A percentile compares a stretch with the other conserved stretches of the same genome.
Conservation (phyloP, 2,888 invertebrate species). For the Macaria notata region DNA sequence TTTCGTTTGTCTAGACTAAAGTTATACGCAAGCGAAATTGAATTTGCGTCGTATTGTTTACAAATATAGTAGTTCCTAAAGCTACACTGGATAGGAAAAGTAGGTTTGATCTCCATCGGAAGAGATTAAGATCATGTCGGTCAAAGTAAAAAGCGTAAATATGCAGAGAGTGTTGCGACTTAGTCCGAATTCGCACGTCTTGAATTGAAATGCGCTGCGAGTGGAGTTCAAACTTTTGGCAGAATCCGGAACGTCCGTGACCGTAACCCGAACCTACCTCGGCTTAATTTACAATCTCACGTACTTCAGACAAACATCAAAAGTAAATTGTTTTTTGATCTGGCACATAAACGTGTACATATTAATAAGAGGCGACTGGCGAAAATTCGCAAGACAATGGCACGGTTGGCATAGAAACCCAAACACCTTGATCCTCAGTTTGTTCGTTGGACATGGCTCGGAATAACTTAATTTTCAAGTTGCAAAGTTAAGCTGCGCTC, state of each 20-base stretch:
- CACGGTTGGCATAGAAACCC: slow-evolving; percentile 57
- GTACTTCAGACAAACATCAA: slow-evolving; percentile 67
- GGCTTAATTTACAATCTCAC: slow-evolving; percentile 62
- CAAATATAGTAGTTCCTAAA: too few species aligned
- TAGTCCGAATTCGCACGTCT: slow-evolving; percentile 48
- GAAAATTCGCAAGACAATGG: slow-evolving; percentile 60
- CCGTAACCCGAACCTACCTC: slow-evolving; percentile 56
- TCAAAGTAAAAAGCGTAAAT: slow-evolving; percentile 44
- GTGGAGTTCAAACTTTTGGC: slow-evolving; percentile 55
- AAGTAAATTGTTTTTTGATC: slow-evolving; percentile 72
- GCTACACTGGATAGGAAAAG: neutral
- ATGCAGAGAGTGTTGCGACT: slow-evolving; percentile 42
- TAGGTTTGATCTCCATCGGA: slow-evolving; percentile 22
- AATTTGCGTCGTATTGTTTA: too few species aligned
- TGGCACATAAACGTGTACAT: slow-evolving; percentile 64
- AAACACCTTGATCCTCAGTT: slow-evolving; percentile 44
- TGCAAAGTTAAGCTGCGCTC: slow-evolving; percentile 10
- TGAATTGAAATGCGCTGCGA: slow-evolving; percentile 53
- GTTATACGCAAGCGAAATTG: too few species aligned
- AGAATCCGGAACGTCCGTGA: slow-evolving; percentile 55
- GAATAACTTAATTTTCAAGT: slow-evolving; percentile 41
- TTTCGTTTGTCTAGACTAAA: too few species aligned
- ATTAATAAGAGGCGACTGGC: slow-evolving; percentile 56
- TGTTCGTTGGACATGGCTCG: slow-evolving; percentile 34
- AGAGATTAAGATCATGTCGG: slow-evolving; percentile 49